These are phyloP conservation scores for Amphiprion ocellaris DNA, from an alignment of 2,113 vertebrate genomes.

Conservation along the genomic window DNA sequence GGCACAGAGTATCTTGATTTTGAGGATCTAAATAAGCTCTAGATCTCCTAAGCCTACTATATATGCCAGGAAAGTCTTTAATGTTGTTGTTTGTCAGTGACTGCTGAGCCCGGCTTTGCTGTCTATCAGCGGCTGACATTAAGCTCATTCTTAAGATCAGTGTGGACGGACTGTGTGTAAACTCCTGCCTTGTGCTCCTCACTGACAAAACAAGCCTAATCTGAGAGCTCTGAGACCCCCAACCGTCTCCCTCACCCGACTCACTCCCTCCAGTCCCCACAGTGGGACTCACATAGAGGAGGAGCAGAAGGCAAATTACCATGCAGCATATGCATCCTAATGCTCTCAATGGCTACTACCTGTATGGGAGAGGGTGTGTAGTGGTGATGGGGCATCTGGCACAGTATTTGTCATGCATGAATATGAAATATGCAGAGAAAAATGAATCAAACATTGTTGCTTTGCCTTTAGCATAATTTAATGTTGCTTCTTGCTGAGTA, in stretches of 20 bases:
- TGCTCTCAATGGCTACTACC: conserved; percentile 30
- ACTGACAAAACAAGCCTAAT: conserved; percentile 72
- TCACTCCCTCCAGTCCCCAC: conserved; percentile 4
- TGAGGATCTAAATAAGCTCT: conserved; percentile 13
- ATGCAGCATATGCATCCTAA: conserved; percentile 60
- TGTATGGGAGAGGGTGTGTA: conserved; percentile 34
- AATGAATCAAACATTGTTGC: conserved; percentile 26
- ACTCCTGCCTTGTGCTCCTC: conserved; percentile 39
- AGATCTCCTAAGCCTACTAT: conserved; percentile 15
- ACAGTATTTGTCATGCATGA: conserved; percentile 46
- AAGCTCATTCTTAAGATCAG: conserved; percentile 59
- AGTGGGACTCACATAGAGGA: conserved; percentile 33
- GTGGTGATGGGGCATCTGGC: conserved; percentile 36
- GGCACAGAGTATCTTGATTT: conserved; percentile 15
- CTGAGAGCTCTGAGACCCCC: conserved; percentile 45
- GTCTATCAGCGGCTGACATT: conserved; percentile 51
- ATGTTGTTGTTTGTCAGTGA: conserved; percentile 38
- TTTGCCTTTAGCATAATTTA: conserved; percentile 21
- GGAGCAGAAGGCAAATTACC: conserved; percentile 47
- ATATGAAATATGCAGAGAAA: conserved; percentile 54
- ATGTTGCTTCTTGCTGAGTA: conserved; percentile 11
- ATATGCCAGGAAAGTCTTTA: conserved; percentile 7
- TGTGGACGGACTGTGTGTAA: conserved; percentile 45
- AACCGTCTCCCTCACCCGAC: not conserved
- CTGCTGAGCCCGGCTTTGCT: conserved; percentile 21